Percentiles rank a stretch among this genome's conserved stretches.
phyloP scores from a whole-genome alignment of 1,140 invertebrate species.

The Steinernema feltiae region DNA sequence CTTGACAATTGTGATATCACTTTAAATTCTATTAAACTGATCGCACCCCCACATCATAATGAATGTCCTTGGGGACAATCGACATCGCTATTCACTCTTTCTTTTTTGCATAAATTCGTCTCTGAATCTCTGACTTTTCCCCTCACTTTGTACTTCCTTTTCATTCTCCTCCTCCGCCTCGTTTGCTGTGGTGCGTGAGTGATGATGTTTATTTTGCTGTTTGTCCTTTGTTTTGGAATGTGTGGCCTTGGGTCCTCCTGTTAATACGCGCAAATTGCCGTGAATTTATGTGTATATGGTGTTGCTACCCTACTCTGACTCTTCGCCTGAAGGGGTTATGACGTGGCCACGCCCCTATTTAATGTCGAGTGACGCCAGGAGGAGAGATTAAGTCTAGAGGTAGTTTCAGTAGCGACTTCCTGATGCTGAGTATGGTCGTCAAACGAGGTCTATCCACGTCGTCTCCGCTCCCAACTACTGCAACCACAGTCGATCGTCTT shows the following conservation, averaged over 20 bases:
- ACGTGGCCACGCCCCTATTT: neutral
- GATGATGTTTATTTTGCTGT: too few species aligned
- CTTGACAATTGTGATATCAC: neutral
- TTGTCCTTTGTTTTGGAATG: too few species aligned
- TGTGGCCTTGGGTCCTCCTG: too few species aligned
- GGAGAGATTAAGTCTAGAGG: neutral
- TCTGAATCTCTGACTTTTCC: too few species aligned
- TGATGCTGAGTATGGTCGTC: constrained; percentile 1
- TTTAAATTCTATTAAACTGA: neutral
- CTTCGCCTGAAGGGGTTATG: constrained; percentile 1
- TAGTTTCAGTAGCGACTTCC: neutral
- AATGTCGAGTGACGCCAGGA: constrained; percentile 8
- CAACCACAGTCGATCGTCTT: too few species aligned
- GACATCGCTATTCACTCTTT: neutral
- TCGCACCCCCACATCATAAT: neutral
- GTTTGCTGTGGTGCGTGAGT: too few species aligned
- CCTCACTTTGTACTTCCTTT: too few species aligned
- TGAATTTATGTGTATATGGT: too few species aligned
- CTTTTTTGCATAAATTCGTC: too few species aligned
- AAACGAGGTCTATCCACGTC: neutral
- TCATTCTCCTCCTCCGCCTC: too few species aligned
- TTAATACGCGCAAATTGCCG: too few species aligned
- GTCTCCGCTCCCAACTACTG: neutral
- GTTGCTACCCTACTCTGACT: neutral
- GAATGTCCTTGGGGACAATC: neutral